A percentile compares a stretch with the other conserved stretches of the same genome.
Evolutionary conservation across 1,140 invertebrate species (phyloP).

Genomic region (Mycetomoellerius zeteki): DNA sequence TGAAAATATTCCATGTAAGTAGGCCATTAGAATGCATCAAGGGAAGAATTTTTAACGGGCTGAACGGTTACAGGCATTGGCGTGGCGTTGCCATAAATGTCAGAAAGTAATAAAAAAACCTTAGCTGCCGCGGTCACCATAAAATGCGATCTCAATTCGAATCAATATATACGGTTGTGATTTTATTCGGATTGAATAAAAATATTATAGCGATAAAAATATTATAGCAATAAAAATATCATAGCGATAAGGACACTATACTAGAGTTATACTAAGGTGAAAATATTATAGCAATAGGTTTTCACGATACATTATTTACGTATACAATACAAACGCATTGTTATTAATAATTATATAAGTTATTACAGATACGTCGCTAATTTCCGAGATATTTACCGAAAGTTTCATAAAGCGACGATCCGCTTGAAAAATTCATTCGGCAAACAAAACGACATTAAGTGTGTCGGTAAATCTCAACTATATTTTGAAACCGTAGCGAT

Average conservation of each 20-base stretch:
- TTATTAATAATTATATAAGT: conserved; percentile 9
- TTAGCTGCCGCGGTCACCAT: not conserved
- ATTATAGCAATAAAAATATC: not conserved
- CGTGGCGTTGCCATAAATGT: conserved; percentile 21
- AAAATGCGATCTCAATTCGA: conserved; percentile 43
- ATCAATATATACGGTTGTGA: not conserved
- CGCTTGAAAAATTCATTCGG: conserved; percentile 11
- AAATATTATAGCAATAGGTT: not conserved
- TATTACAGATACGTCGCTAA: conserved; percentile 16
- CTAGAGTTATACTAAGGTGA: not conserved
- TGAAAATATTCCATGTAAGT: conserved; percentile 22
- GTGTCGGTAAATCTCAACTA: conserved; percentile 18
- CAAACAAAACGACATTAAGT: conserved; percentile 40
- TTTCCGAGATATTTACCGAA: conserved; percentile 3
- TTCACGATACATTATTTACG: not conserved
- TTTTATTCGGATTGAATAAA: conserved; percentile 13
- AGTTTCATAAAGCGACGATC: not conserved
- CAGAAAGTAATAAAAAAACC: conserved; percentile 23
- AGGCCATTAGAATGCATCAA: conserved; percentile 33
- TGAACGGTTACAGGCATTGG: not conserved
- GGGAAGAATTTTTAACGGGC: conserved; percentile 31
- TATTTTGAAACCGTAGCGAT: conserved; percentile 40
- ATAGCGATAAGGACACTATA: not conserved
- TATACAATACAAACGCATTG: not conserved
- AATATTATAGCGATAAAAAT: not conserved